These are phyloP conservation scores for Melolontha melolontha DNA, from an alignment of 2,888 invertebrate species.

Conservation along the genomic window DNA sequence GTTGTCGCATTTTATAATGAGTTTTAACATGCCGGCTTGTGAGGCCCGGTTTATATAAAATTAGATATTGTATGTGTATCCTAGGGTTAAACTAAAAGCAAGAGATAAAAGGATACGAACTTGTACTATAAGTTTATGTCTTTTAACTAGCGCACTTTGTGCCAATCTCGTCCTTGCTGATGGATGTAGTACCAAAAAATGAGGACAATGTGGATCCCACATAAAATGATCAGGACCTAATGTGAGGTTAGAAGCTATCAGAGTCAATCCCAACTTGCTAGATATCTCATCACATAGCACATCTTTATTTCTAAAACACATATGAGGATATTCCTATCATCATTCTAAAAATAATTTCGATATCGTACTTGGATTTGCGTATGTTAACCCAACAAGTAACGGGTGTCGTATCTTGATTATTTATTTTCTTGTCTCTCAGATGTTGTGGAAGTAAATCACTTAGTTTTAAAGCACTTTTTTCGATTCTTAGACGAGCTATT, in stretches of 20 bases:
- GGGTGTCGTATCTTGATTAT: constrained; percentile 66
- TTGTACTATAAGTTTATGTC: constrained; percentile 71
- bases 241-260: constrained; percentile 51
- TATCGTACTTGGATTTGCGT: constrained; percentile 73
- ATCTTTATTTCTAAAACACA: constrained; percentile 36
- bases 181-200: constrained; percentile 70
- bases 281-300: constrained; percentile 29
- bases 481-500: constrained; percentile 80
- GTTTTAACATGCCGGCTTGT: no score
- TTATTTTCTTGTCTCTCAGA: constrained; percentile 77
- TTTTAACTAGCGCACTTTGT: constrained; percentile 69
- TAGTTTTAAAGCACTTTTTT: constrained; percentile 76
- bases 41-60: no score
- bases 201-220: constrained; percentile 67
- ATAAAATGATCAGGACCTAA: constrained; percentile 56
- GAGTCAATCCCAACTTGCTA: constrained; percentile 51
- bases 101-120: constrained; percentile 59
- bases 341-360: neutral
- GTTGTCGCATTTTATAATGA: no score
- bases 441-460: constrained; percentile 79
- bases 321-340: constrained; percentile 3
- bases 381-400: constrained; percentile 87
- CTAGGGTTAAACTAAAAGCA: no score
- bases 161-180: constrained; percentile 69
- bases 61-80: no score